These are phyloP conservation scores for Agelaius tricolor DNA, from an alignment of 2,113 vertebrate genomes.

Conservation along the genomic window DNA sequence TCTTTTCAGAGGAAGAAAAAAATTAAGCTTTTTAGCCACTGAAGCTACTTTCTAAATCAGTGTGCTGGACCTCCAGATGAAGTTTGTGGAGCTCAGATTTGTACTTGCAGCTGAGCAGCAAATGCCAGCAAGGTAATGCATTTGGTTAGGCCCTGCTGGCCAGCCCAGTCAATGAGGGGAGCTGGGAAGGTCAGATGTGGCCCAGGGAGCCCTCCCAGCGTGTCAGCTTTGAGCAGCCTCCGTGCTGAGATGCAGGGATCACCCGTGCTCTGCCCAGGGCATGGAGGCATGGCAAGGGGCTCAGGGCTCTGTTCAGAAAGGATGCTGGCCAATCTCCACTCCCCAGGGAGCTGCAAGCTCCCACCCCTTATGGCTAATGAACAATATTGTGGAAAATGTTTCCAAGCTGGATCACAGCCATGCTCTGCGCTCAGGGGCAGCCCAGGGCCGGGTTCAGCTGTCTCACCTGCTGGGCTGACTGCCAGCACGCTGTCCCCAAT, in stretches of 20 bases:
- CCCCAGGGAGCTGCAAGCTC: not conserved
- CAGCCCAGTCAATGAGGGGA: not conserved
- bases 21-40: not conserved
- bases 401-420: not conserved
- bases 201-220: no score
- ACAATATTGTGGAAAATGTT: not conserved
- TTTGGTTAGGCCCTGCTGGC: not conserved
- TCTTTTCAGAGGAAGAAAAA: not conserved
- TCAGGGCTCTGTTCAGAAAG: not conserved
- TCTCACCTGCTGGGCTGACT: not conserved
- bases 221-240: no score
- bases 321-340: rapidly evolving
- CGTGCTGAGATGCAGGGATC: not conserved
- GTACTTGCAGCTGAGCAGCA: not conserved
- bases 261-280: not conserved
- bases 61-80: not conserved
- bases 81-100: not conserved
- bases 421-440: not conserved
- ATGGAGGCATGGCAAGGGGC: not conserved
- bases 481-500: rapidly evolving
- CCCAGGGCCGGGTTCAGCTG: not conserved
- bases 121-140: not conserved
- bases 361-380: not conserved
- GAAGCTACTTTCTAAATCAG: not conserved
- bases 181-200: no score